Evolutionary conservation across 2,113 vertebrate genomes (phyloP).

Genomic region (Strix aluco): DNA sequence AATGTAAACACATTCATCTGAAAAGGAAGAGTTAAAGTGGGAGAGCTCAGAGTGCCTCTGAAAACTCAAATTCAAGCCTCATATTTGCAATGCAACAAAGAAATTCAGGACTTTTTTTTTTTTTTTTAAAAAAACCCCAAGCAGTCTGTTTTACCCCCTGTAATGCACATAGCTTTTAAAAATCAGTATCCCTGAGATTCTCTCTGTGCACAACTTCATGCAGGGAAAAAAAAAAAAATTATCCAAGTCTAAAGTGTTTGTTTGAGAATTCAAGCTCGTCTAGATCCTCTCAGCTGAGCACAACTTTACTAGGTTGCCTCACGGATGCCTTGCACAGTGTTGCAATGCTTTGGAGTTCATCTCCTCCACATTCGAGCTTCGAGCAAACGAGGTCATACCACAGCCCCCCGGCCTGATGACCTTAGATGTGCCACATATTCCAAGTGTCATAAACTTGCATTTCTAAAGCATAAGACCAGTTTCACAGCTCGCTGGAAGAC

Average conservation of each 20-base stretch:
- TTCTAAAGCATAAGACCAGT: background rate
- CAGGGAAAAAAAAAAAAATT: background rate
- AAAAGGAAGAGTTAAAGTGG: background rate
- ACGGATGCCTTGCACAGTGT: rapidly evolving
- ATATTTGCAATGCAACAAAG: background rate
- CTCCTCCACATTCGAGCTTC: background rate
- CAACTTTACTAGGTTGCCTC: background rate
- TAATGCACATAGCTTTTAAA: rapidly evolving
- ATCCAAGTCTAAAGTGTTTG: background rate
- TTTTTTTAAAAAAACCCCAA: background rate
- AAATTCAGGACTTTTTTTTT: background rate
- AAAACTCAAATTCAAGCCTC: background rate
- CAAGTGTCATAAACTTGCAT: background rate
- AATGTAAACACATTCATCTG: rapidly evolving
- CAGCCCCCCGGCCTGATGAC: background rate
- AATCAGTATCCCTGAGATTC: rapidly evolving
- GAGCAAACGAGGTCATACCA: background rate
- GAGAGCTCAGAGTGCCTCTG: background rate
- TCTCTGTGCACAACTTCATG: background rate
- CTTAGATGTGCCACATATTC: background rate
- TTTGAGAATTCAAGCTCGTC: background rate
- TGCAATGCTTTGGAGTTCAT: background rate
- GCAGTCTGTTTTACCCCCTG: rapidly evolving
- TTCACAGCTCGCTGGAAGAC: background rate
- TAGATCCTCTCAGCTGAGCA: background rate